phyloP scores from a whole-genome alignment of 2,113 vertebrate genomes.

The Rattus norvegicus region DNA sequence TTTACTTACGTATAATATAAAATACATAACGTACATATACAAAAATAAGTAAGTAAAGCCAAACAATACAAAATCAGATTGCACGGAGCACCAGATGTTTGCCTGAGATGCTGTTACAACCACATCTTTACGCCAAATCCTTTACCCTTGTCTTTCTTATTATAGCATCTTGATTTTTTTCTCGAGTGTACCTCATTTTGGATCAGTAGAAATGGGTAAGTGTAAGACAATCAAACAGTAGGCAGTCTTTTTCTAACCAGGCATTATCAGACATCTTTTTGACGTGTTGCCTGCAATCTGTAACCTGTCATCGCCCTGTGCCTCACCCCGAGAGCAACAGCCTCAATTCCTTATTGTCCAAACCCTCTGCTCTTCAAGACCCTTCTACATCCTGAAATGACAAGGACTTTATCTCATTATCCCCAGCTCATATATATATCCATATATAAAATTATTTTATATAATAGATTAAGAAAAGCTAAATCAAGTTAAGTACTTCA shows the following conservation, averaged over 20 bases:
- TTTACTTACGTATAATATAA: background rate
- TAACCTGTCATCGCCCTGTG: fast-evolving
- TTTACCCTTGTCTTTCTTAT: constrained; percentile 10
- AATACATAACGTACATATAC: no score
- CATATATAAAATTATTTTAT: no score
- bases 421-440: background rate
- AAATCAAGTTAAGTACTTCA: background rate
- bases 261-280: background rate
- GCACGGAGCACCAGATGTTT: background rate
- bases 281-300: background rate
- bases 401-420: background rate
- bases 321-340: background rate
- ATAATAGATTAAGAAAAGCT: background rate
- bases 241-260: background rate
- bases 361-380: background rate
- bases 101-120: constrained; percentile 20
- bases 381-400: background rate
- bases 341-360: background rate
- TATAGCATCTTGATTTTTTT: background rate
- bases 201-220: background rate
- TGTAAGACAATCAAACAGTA: background rate
- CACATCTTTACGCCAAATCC: background rate
- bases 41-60: constrained; percentile 29
- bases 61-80: constrained; percentile 10
- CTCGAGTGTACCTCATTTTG: background rate